Conservation (phyloP, 2,113 vertebrate species). For the Okapia johnstoni region DNA sequence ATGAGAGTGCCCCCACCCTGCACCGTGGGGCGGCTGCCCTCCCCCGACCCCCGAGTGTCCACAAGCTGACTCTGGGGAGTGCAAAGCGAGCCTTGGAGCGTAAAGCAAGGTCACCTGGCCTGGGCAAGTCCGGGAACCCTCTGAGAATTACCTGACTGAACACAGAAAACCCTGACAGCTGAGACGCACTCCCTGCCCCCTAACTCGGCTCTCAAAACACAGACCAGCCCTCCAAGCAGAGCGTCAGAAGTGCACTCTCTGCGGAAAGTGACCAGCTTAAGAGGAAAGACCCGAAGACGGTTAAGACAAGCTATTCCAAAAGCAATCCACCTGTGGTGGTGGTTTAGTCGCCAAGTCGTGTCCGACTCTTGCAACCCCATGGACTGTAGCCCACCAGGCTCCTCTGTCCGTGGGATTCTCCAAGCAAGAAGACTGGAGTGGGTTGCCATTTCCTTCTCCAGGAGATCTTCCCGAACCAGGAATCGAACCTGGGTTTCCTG, state of each 20-base stretch:
- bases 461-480: background rate
- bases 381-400: background rate
- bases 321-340: background rate
- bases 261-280: background rate
- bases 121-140: rapidly evolving
- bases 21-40: rapidly evolving
- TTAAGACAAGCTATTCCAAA: background rate
- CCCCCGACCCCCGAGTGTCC: background rate
- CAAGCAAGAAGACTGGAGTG: background rate
- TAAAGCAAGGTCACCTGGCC: background rate
- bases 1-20: rapidly evolving
- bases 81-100: background rate
- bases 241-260: no score
- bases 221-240: background rate
- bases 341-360: background rate
- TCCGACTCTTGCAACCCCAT: background rate
- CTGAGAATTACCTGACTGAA: background rate
- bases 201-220: background rate
- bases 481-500: background rate
- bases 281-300: background rate
- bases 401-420: background rate
- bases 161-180: background rate
- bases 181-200: background rate
- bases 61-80: background rate
- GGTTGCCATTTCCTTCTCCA: background rate